Conservation (phyloP, 2,888 invertebrate genomes). For the Macrophya alboannulata region DNA sequence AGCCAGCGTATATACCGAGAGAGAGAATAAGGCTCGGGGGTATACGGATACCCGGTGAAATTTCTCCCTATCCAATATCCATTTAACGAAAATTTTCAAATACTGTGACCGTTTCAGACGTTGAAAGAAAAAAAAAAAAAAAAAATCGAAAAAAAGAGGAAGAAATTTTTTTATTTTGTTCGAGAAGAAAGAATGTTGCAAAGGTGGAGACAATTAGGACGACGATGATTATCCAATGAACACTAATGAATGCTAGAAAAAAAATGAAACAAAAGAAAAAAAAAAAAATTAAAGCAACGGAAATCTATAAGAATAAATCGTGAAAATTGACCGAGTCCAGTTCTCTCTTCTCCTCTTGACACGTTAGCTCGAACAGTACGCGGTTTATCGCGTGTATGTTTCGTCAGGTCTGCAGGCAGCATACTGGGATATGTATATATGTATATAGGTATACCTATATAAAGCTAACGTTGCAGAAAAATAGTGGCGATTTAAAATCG, state of each 20-base stretch:
- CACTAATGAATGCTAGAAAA: too few species aligned
- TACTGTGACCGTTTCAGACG: neutral
- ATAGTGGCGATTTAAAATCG: slow-evolving; percentile 1
- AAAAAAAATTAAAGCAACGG: neutral
- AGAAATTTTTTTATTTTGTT: neutral
- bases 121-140: neutral
- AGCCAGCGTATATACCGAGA: slow-evolving; percentile 12
- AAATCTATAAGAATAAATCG: neutral
- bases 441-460: too few species aligned
- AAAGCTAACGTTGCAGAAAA: slow-evolving; percentile 10
- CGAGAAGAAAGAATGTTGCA: too few species aligned
- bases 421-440: neutral
- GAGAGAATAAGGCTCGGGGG: neutral
- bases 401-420: neutral
- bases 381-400: slow-evolving; percentile 10
- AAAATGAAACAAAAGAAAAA: neutral
- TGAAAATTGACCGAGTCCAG: neutral
- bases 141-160: neutral
- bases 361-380: neutral
- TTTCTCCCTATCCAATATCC: neutral
- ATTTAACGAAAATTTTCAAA: neutral
- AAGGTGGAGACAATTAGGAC: too few species aligned
- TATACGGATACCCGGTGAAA: neutral
- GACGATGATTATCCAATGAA: too few species aligned
- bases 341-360: neutral